Conservation (phyloP, 2,888 invertebrate species). For the Dolomedes plantarius region DNA sequence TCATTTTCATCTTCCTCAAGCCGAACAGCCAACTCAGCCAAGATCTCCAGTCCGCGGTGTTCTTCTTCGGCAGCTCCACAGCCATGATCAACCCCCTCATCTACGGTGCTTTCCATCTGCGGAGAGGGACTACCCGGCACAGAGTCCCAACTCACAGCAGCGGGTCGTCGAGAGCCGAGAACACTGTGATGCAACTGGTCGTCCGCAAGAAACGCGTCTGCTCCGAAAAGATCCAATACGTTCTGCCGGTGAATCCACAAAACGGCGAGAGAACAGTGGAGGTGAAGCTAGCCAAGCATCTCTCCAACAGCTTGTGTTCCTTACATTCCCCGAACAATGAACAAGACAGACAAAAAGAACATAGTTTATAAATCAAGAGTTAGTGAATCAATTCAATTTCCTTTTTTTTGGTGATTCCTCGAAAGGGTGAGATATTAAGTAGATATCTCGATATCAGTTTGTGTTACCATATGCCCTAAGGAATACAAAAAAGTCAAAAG, state of each 20-base stretch:
- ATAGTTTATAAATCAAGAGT: not conserved
- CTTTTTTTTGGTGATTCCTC: too few relatives aligned
- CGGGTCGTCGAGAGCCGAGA: constrained; percentile 25
- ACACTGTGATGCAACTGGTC: constrained; percentile 2
- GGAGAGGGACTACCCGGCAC: not conserved
- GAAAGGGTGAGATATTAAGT: too few relatives aligned
- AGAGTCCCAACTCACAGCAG: constrained; percentile 16
- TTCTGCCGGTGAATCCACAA: not conserved
- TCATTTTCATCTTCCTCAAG: constrained; percentile 85
- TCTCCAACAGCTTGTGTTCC: not conserved
- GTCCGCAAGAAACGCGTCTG: not conserved
- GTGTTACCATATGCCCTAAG: too few relatives aligned
- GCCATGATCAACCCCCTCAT: constrained; percentile 90
- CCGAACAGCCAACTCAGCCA: constrained; percentile 79
- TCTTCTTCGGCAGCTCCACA: constrained; percentile 91
- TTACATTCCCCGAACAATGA: not conserved
- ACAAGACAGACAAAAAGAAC: not conserved
- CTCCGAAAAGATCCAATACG: not conserved
- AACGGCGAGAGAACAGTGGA: not conserved
- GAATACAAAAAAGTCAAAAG: too few relatives aligned
- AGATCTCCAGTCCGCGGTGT: constrained; percentile 84
- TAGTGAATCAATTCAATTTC: too few relatives aligned
- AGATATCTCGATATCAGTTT: too few relatives aligned
- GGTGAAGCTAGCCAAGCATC: not conserved
- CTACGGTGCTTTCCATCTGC: constrained; percentile 90